Evolutionary conservation across 2,113 vertebrate species (phyloP).

Genomic region (Numenius arquata): DNA sequence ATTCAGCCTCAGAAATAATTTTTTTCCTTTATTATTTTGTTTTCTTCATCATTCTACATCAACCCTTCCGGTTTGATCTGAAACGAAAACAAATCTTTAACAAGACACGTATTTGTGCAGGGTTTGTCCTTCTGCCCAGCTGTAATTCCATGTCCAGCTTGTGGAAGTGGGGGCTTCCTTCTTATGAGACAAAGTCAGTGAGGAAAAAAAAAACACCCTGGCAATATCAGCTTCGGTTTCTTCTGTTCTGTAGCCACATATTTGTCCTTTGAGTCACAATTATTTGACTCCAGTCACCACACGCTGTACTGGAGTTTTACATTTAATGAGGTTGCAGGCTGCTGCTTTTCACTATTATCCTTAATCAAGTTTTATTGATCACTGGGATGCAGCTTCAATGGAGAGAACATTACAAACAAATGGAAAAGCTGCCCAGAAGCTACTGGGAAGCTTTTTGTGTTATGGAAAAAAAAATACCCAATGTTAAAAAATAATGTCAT

Average conservation of each 20-base stretch:
- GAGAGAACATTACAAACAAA: constrained; percentile 1
- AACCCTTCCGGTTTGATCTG: not conserved
- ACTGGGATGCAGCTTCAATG: not conserved
- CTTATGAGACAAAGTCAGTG: not conserved
- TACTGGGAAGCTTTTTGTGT: not conserved
- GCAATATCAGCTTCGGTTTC: not conserved
- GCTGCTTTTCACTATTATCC: constrained; percentile 27
- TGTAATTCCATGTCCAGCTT: not conserved
- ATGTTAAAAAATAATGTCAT: not conserved
- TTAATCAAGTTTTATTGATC: constrained; percentile 45
- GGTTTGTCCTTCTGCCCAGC: not conserved
- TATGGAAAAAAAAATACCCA: not conserved
- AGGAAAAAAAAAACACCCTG: not conserved
- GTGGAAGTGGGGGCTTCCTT: not conserved
- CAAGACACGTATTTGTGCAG: not conserved
- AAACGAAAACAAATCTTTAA: not conserved
- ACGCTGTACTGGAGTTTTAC: not conserved
- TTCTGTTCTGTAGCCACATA: not conserved
- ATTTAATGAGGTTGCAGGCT: constrained; percentile 33
- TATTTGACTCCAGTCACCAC: not conserved
- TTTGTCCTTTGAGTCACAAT: not conserved
- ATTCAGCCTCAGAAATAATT: not conserved
- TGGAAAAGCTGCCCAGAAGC: constrained; percentile 37
- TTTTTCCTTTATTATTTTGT: not conserved
- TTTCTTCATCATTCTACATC: not conserved